Conservation (phyloP, 2,113 vertebrate species). For the Spea bombifrons region DNA sequence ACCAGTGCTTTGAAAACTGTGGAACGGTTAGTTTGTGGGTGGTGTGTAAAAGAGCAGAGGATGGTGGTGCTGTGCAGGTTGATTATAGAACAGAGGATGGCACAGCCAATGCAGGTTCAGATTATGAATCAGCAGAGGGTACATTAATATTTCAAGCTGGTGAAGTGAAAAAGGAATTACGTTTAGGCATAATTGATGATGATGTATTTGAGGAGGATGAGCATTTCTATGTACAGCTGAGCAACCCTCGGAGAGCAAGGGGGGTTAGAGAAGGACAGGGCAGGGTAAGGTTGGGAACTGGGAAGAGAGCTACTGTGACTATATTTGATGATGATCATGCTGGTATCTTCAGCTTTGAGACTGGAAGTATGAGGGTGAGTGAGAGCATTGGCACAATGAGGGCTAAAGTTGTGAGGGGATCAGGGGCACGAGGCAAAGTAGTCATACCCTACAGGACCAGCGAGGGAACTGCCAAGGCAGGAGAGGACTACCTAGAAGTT, state of each 20-base stretch:
- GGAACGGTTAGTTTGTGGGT: constrained; percentile 71
- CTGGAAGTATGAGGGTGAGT: constrained; percentile 66
- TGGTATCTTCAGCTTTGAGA: constrained; percentile 78
- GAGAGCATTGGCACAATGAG: constrained; percentile 77
- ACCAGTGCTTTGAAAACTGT: constrained; percentile 83
- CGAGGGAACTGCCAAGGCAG: constrained; percentile 74
- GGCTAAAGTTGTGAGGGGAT: constrained; percentile 78
- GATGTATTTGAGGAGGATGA: constrained; percentile 84
- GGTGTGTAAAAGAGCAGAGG: constrained; percentile 69
- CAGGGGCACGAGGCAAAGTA: constrained; percentile 77
- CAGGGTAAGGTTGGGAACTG: constrained; percentile 66
- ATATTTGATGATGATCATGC: constrained; percentile 84
- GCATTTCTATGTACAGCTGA: constrained; percentile 78
- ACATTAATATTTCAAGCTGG: constrained; percentile 76
- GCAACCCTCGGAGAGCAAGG: constrained; percentile 68
- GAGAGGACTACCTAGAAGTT: constrained; percentile 78
- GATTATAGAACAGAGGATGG: constrained; percentile 80
- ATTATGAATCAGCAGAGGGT: constrained; percentile 79
- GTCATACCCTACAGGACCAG: constrained; percentile 73
- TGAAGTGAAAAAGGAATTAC: constrained; percentile 73
- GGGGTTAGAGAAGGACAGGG: constrained; percentile 60
- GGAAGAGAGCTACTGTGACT: constrained; percentile 73
- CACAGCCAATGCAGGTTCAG: constrained; percentile 77
- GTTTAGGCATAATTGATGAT: constrained; percentile 77
- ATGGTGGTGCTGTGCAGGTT: constrained; percentile 72